phyloP scores from a whole-genome alignment of 2,888 invertebrate species.

The Patella depressa region DNA sequence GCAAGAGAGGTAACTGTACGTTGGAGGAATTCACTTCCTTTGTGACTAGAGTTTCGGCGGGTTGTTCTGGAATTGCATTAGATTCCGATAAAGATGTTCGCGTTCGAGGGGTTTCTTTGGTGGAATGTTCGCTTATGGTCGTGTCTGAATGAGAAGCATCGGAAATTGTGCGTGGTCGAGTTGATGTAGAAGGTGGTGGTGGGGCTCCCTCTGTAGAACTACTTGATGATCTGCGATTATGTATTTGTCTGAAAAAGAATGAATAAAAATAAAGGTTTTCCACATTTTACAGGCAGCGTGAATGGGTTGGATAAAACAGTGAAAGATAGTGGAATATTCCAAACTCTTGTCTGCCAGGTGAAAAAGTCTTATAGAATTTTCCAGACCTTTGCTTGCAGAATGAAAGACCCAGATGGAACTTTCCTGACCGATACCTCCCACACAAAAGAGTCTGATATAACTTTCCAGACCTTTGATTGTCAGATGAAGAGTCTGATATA shows the following conservation, averaged over 20 bases:
- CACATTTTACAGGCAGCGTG: too few relatives aligned
- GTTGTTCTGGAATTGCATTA: not conserved
- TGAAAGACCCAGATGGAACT: too few relatives aligned
- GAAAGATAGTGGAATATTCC: too few relatives aligned
- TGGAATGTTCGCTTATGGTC: constrained; percentile 30
- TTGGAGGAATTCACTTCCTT: not conserved
- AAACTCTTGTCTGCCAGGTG: too few relatives aligned
- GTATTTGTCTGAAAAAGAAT: constrained; percentile 22
- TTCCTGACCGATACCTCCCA: too few relatives aligned
- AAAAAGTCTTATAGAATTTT: too few relatives aligned
- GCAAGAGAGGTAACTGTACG: not conserved
- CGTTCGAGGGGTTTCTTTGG: not conserved
- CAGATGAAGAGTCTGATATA: too few relatives aligned
- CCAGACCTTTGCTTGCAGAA: too few relatives aligned
- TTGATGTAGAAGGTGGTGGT: constrained; percentile 8
- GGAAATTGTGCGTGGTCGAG: constrained; percentile 33
- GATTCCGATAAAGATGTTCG: not conserved
- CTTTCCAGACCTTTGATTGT: too few relatives aligned
- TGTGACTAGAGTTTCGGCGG: constrained; percentile 4
- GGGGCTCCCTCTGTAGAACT: constrained; percentile 34
- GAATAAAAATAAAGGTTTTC: not conserved
- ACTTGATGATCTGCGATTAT: constrained; percentile 26
- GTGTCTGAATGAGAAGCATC: constrained; percentile 41
- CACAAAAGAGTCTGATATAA: too few relatives aligned
- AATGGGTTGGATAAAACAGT: too few relatives aligned